Conservation (phyloP, 2,888 invertebrate genomes). For the Ophioninae sp. region DNA sequence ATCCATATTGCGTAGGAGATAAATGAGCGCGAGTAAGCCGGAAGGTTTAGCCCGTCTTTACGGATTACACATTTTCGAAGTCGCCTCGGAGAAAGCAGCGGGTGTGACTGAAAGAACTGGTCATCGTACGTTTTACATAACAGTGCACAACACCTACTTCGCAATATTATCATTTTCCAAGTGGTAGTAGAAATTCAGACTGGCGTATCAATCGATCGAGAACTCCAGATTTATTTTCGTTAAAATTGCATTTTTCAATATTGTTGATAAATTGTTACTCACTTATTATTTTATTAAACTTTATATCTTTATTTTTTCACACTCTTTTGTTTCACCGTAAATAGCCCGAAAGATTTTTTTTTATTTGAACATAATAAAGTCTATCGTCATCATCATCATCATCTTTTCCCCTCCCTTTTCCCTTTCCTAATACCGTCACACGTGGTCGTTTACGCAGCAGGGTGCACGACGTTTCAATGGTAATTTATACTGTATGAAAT, state of each 20-base stretch:
- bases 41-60: conserved; percentile 21
- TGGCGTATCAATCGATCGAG: background rate
- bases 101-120: conserved; percentile 26
- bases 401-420: background rate
- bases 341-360: too few species aligned
- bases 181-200: background rate
- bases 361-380: too few species aligned
- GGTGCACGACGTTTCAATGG: conserved; percentile 27
- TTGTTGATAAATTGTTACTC: too few species aligned
- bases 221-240: background rate
- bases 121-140: conserved; percentile 15
- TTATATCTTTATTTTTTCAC: too few species aligned
- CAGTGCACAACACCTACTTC: conserved; percentile 5
- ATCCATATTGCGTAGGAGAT: background rate
- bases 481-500: conserved; percentile 16
- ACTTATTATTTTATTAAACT: too few species aligned
- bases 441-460: conserved; percentile 28
- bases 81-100: conserved; percentile 50
- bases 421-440: background rate
- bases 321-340: too few species aligned
- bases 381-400: background rate
- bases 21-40: conserved; percentile 17
- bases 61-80: conserved; percentile 39
- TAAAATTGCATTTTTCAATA: too few species aligned
- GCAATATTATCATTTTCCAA: conserved; percentile 5